A percentile compares a stretch with the other conserved stretches of the same genome.
Evolutionary conservation across 2,113 vertebrate species (phyloP).

Genomic region (Struthio camelus): DNA sequence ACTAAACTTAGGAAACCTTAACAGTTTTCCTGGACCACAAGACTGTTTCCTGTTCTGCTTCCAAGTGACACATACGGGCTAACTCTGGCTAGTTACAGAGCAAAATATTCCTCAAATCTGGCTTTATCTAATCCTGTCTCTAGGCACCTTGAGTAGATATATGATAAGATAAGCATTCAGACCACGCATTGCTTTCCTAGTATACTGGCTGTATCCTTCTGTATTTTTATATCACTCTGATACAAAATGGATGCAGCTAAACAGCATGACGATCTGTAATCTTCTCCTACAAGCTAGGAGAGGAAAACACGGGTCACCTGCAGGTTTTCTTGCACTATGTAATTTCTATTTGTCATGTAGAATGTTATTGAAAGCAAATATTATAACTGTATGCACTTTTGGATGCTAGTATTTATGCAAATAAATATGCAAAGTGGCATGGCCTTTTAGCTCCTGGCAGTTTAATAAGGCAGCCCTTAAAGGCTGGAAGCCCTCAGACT

Average conservation of each 20-base stretch:
- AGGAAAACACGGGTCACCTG: neutral
- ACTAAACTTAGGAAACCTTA: neutral
- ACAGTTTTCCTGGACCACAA: neutral
- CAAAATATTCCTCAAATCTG: neutral
- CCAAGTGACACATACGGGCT: neutral
- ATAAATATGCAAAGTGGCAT: slow-evolving; percentile 29
- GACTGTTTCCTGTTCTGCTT: neutral
- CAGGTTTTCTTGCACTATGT: neutral
- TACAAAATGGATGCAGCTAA: neutral
- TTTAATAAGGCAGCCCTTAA: neutral
- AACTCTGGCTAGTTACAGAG: neutral
- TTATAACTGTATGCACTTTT: neutral
- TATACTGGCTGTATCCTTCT: neutral
- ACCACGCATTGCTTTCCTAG: neutral
- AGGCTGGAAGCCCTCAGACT: neutral
- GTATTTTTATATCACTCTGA: neutral
- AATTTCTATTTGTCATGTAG: neutral
- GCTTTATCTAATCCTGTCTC: neutral
- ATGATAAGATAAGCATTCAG: neutral
- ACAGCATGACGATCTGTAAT: neutral
- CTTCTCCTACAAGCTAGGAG: neutral
- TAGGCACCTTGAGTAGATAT: neutral
- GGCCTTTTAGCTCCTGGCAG: neutral
- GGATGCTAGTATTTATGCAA: slow-evolving; percentile 42
- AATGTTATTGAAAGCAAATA: neutral